A percentile compares a stretch with the other conserved stretches of the same genome.
phyloP scores from a whole-genome alignment of 2,797 vertebrate genomes.

The Muraenolepis orangiensis region DNA sequence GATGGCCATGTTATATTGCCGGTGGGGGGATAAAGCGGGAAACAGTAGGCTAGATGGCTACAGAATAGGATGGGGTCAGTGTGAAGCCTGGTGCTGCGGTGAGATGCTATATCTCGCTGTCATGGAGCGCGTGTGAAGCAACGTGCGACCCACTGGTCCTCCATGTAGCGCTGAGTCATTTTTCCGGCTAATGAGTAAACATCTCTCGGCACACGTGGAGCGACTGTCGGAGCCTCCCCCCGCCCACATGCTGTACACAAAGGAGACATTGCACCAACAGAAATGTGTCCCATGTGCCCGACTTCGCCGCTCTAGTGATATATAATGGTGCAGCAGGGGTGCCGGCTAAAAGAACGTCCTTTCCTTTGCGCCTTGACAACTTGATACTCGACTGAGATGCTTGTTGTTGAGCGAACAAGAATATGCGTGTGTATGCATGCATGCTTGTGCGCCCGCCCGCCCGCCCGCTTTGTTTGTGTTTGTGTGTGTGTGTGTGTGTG shows the following conservation, averaged over 20 bases:
- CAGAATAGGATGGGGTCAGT: neutral
- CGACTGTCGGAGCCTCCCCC: slow-evolving; percentile 2
- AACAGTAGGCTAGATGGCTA: neutral
- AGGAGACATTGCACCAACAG: neutral
- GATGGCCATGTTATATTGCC: neutral
- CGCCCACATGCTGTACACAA: slow-evolving; percentile 2
- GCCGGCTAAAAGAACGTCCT: too few relatives aligned
- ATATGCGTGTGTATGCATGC: too few relatives aligned
- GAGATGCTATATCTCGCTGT: neutral
- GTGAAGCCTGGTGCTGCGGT: neutral
- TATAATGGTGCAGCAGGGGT: neutral
- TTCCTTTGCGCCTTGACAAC: too few relatives aligned
- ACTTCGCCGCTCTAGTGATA: slow-evolving; percentile 9
- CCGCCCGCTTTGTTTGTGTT: too few relatives aligned
- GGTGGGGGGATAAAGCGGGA: neutral
- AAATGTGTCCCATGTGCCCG: neutral
- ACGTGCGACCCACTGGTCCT: neutral
- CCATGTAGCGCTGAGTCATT: neutral
- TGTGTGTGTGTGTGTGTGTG: too few relatives aligned
- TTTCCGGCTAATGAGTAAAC: neutral
- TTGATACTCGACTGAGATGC: too few relatives aligned
- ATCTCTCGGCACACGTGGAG: neutral
- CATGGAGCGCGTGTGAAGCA: neutral
- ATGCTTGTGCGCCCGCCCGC: too few relatives aligned
- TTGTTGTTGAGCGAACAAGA: too few relatives aligned